Base-by-base conservation (phyloP, 2,888 invertebrate species). In the Villa cingulata region DNA sequence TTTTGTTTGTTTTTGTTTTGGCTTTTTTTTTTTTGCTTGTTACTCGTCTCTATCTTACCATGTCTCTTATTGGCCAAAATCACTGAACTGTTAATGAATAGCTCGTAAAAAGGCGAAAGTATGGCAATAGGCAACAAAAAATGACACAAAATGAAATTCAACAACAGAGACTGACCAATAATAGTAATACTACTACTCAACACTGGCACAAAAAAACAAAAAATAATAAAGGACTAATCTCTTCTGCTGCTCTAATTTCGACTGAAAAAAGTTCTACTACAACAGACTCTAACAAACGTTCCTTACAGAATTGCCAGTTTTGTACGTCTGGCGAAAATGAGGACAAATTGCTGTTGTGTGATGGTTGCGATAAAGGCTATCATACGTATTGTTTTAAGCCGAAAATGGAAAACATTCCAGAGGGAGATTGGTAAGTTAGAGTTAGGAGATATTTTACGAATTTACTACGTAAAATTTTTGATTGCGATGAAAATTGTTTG, bases 301-400 rank as follows among this genome's bases (percentile, higher is more conserved):
- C 63, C 61, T 66, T 73, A 51, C 80, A 95, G 91, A 88, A 89
- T 71, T 96, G 96, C 72, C 96, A 97, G 71, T 94, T 97, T 71
- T 97, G 97, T 72, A 81, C 88, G 63, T 84, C 86, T 61, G 96
- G 94, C 51, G 95, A 96, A 71, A 90, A 94, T 61, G 96, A 97
- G 67, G 95, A 91, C 57, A 86, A 94, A 67, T 72, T 97, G 56
- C 71, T 97, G 57, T 74, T 97, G 20, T 97, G 97, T 70, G 97
- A 97, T 71, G 90, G 94, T 54, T 97, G 97, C 71, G 97, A 97
- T 71, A 89, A 91, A 66, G 97, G 96, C 44, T 96, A 95, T 71
- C 97, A 97, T 72, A 96, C 94, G 42, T 96, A 96, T 68, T 97
- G 97, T 74, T 96, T 97, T 76, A 91, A 89, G 72, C 96, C 96